Evolutionary conservation across 2,797 vertebrate species (phyloP), one percentile per base, ranked within the genome.

Genomic region (Clarias platycephalus): DNA sequence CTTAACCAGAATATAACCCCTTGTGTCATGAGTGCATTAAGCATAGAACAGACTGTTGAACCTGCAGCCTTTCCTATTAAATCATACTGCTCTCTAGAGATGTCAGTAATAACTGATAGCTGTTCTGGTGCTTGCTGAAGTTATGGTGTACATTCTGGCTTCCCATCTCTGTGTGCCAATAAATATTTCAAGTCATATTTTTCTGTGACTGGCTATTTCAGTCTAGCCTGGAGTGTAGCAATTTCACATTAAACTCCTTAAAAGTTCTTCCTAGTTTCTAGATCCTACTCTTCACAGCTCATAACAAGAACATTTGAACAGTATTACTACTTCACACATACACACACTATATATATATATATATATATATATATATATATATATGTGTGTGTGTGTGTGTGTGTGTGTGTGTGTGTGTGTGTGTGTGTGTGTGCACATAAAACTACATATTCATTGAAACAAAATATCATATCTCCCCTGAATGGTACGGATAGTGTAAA

Each of bases 21-120:
- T 91, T 93, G 93, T 94, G 92, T 92, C 86, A 90, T 90, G 90
- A 94, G 89, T 92, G 93, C 91, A 93, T 93, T 93, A 92, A 81
- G 90, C 68, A 89, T 90, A 91, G 81, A 83, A 90, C 86, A 92
- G 71, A 84, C 84, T 44, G 88, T 75, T 90, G 40, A 82, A 78
- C 88, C 87, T 88, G 87, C 85, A 87, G 86, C 89, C 91, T 86
- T 84, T 82, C 86, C 89, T 53, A 68, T 86, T 66, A 75, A 85
- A 89, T 86, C 81, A 66, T 4, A 88, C 87, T 90, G 89, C 49
- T 49, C 86, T 89, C 90, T 86, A 91, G 88, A 90, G 87, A 91
- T 90, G 91, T 92, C 90, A 90, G 89, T 90, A 89, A 91, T 75
- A 91, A 90, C 88, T 91, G 84, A 90, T 90, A 88, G 86, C 85